Conservation (phyloP, 2,113 vertebrate species). For the Anthoscopus minutus region DNA sequence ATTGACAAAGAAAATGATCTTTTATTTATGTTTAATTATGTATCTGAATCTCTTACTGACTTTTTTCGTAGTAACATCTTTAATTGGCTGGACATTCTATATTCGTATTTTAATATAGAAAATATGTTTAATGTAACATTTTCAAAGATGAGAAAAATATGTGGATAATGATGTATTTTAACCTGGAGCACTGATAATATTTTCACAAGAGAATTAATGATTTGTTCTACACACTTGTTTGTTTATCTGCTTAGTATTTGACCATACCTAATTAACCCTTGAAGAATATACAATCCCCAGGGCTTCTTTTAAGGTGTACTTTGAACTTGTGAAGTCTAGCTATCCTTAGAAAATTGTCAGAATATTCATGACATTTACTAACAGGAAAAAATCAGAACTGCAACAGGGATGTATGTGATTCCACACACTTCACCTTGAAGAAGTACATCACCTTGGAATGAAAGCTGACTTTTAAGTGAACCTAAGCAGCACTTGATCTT, state of each 20-base stretch:
- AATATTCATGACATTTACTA: neutral
- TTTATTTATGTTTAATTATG: neutral
- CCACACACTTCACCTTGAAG: slow-evolving; percentile 16
- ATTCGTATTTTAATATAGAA: neutral
- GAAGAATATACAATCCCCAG: neutral
- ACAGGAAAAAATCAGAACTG: neutral
- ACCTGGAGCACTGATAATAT: neutral
- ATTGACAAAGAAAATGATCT: neutral
- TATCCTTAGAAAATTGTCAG: neutral
- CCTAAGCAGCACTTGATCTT: slow-evolving; percentile 49
- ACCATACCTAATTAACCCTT: neutral
- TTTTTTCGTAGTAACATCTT: neutral
- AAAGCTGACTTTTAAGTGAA: slow-evolving; percentile 43
- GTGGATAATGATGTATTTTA: neutral
- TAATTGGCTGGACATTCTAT: neutral
- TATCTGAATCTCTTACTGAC: neutral
- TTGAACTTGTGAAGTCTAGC: neutral
- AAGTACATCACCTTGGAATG: slow-evolving; percentile 7
- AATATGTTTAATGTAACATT: neutral
- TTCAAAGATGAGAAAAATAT: neutral
- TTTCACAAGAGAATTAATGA: neutral
- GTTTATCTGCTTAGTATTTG: neutral
- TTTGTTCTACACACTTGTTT: neutral
- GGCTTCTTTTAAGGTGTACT: neutral
- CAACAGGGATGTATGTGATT: neutral